Percentiles rank a stretch among this genome's conserved stretches.
Conservation (phyloP, 1,140 invertebrate species). For the Pogonomyrmex barbatus region DNA sequence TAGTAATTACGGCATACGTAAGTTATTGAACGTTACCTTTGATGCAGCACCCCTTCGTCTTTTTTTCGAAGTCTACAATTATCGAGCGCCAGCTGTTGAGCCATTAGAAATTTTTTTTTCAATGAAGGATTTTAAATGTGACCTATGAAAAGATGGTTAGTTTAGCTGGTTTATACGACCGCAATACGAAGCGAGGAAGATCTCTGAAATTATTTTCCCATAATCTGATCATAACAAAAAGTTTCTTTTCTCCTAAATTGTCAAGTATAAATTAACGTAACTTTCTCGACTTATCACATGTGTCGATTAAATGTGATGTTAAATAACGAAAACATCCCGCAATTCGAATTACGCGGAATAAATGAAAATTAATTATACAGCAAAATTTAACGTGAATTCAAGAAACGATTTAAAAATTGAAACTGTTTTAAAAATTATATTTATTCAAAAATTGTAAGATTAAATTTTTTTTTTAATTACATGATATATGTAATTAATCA, state of each 20-base stretch:
- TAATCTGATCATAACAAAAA: not conserved
- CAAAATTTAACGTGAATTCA: not conserved
- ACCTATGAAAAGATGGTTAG: not conserved
- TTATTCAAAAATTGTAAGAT: not conserved
- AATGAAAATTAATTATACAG: not conserved
- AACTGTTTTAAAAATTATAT: not conserved
- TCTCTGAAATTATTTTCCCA: not conserved
- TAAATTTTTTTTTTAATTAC: not conserved
- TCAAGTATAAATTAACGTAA: not conserved
- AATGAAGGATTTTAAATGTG: slow-evolving; percentile 14
- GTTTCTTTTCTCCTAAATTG: not conserved
- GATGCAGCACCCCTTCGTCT: slow-evolving; percentile 17
- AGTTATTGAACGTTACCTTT: slow-evolving; percentile 25
- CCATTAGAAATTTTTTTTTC: slow-evolving; percentile 6
- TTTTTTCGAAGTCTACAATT: slow-evolving; percentile 29
- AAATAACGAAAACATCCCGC: not conserved
- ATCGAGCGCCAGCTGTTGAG: slow-evolving; percentile 44
- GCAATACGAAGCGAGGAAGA: not conserved
- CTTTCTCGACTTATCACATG: not conserved
- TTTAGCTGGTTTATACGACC: slow-evolving; percentile 2
- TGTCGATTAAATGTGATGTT: not conserved
- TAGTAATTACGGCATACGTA: slow-evolving; percentile 29
- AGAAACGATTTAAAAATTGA: not conserved
- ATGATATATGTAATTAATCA: not conserved
- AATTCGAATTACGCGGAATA: not conserved